Base-by-base conservation (phyloP, 2,797 vertebrate genomes). In the Pipistrellus kuhlii region DNA sequence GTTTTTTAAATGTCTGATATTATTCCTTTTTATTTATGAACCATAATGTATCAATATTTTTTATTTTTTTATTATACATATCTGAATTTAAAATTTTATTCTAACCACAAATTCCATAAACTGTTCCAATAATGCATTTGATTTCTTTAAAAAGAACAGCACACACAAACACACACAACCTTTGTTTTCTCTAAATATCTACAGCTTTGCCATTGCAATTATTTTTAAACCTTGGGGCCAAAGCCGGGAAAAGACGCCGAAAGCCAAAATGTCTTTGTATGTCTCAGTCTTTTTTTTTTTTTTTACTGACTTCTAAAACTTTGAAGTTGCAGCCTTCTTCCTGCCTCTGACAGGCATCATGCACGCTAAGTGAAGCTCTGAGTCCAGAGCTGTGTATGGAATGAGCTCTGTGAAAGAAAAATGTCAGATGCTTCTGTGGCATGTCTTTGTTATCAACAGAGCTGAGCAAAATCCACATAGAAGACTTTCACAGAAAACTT, bases 391-490 rank as follows among this genome's bases (percentile, higher is more conserved):
- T n/a, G 35, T 14, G 27, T 17, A 11, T n/a, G 30, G 48, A 71
- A 89, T 38, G 35, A 78, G 69, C n/a, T 93, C 75, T 91, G 57
- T 44, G 66, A 15, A 85, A 91, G 77, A 85, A 93, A 88, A 94
- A 69, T 69, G 55, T 88, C 87, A 93, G 44, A 30, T 82, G 68
- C 73, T 57, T 90, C 41, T 59, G 21, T 83, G 64, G 78, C 46
- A 44, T 72, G 9, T 84, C 91, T 94, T 90, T 96, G 86, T 92
- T 76, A 91, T 62, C 71, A 44, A 64, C 44, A 48, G 75, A 95
- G 91, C 57, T 90, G n/a, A 88, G 41, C 51, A 78, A 85, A 93
- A 76, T 27, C n/a, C 46, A 80, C 18, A n/a, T 3, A 35, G 32
- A 85, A 41, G 73, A 80, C 18, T 78, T 95, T 21, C 8, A 77